Evolutionary conservation across 2,113 vertebrate species (phyloP), one percentile per base, ranked within the genome.

Genomic region (Laticauda colubrina): DNA sequence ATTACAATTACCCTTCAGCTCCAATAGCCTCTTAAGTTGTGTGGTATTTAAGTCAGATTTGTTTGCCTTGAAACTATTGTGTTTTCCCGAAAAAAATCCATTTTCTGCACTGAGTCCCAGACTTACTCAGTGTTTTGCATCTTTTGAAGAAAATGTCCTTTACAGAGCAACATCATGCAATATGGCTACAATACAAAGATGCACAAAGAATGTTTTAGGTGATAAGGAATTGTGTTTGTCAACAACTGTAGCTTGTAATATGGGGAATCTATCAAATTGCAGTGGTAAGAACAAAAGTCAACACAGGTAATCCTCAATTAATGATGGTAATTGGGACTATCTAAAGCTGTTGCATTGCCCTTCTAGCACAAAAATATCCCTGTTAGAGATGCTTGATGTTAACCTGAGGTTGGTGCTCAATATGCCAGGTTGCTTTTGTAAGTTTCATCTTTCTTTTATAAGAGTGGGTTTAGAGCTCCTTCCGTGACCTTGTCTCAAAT

Each of bases 1-100:
- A 91, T 61, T 94, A 92, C 29, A 69, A n/a, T 92, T 56, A 45
- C 51, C 90, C 93, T 92, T 53, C n/a, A 34, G 59, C 43, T 92
- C 90, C 93, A 93, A 93, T 34, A 95, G 26, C 48, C 96, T 94
- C 94, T 59, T 75, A 89, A 2, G 91, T 39, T 48, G 64, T 93
- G 87, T 85, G 87, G n/a, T 94, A 89, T 94, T 90, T 85, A 96
- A 93, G 88, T 48, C 23, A 93, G 90, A 93, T 89, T 94, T 95
- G 86, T 61, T 61, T 93, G 12, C 0, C 51, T 90, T 90, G 59
- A 90, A 92, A 86, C 75, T 64, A 92, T 56, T 94, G 0, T 90
- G 61, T 55, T 94, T 87, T 93, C 91, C 89, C 10, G 7, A 14
- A n/a, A 45, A 86, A 86, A 87, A 12, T 7, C 21, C 90, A 91